These are phyloP conservation scores for Phalloptychus januarius DNA, from an alignment of 2,797 vertebrate genomes.

Conservation along the genomic window DNA sequence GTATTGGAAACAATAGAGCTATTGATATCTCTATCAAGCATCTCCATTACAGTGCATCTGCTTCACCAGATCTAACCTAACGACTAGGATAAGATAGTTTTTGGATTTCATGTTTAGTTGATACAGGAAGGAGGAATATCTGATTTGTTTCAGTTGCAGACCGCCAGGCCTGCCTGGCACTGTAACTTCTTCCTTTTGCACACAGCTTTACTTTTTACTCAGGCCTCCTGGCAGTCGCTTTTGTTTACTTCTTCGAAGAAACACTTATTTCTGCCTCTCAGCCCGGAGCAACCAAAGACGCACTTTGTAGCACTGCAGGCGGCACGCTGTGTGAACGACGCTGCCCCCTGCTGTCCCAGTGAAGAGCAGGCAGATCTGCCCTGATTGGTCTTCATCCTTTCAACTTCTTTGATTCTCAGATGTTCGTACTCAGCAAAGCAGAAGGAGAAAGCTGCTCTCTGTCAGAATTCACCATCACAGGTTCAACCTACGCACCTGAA, in stretches of 20 bases:
- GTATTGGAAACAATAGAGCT: no score
- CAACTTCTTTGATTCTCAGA: constrained; percentile 76
- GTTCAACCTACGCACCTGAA: constrained; percentile 95
- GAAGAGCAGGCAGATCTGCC: constrained; percentile 1
- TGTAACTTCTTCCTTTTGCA: constrained; percentile 36
- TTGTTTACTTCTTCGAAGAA: constrained; percentile 53
- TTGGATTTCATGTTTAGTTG: constrained; percentile 4
- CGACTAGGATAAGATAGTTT: not conserved
- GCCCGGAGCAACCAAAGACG: constrained; percentile 12
- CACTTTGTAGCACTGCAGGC: constrained; percentile 34
- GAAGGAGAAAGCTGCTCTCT: constrained; percentile 90
- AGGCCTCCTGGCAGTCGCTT: constrained; percentile 32
- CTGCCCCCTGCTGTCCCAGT: constrained; percentile 63
- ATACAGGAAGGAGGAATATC: constrained; percentile 3
- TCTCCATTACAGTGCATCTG: not conserved
- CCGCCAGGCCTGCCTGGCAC: constrained; percentile 22
- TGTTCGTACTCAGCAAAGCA: constrained; percentile 91
- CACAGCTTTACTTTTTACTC: constrained; percentile 32
- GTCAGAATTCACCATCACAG: constrained; percentile 94
- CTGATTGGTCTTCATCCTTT: constrained; percentile 1
- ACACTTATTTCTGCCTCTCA: constrained; percentile 40
- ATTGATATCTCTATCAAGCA: not conserved
- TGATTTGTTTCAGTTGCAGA: constrained; percentile 22
- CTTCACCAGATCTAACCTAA: not conserved
- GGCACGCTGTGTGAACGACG: constrained; percentile 33